Base-by-base conservation (phyloP, 1,140 invertebrate species). In the Babylonia areolata region DNA sequence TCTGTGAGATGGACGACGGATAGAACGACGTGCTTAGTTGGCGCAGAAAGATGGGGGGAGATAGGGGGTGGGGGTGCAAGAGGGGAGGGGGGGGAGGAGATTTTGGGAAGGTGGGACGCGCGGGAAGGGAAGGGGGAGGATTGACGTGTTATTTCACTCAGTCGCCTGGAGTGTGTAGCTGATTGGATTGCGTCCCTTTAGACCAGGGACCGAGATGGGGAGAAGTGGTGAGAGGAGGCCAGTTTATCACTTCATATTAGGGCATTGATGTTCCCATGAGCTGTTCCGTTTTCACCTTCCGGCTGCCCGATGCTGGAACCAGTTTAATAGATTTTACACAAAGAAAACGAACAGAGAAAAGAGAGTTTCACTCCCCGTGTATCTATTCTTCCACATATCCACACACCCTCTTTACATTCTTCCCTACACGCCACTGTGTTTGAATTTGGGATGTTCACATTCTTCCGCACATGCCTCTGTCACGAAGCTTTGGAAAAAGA, bases 141-240 rank as follows among this genome's bases (percentile, higher is more conserved):
- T 35, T 75, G 71, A 75, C 71, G 71, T 75, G 11, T 35, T 75
- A n/a, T 75, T 75, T 75, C 71, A 75, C 71, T 75, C 71, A 75
- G 71, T 75, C 71, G 33, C n/a, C 31, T 31, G 3, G 31, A 75
- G 71, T 35, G 71, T 75, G 31, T 75, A 31, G 31, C 33, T 75
- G 71, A 75, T 75, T 75, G 71, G 71, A 75, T 75, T 75, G 71
- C 33, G 71, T 75, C 71, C 71, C 71, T 6, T 75, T n/a, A 31
- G n/a, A 33, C 71, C 71, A 75, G 71, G 6, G 31, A 75, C 33
- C 71, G 35, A 33, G 71, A 35, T 35, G 33, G 71, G 23, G 33
- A 35, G n/a, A 5, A 35, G 71, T 75, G 71, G 11, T 75, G 71
- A 75, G 35, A 75, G 71, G 3, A 35, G 71, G 33, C 71, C 71